These are phyloP conservation scores for Catagonus wagneri DNA, from an alignment of 2,113 vertebrate genomes.

Conservation along the genomic window DNA sequence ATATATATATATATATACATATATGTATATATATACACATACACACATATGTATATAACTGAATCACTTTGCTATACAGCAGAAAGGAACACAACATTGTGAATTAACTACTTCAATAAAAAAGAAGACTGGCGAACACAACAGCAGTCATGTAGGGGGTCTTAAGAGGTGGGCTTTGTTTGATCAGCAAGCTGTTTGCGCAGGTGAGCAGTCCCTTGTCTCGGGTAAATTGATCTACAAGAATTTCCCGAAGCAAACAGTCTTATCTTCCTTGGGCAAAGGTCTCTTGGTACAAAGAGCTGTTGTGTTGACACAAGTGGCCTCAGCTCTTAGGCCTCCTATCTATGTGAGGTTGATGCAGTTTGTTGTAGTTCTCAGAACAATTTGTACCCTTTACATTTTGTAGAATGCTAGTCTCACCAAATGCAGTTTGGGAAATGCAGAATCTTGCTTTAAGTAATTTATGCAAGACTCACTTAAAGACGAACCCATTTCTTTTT, in stretches of 20 bases:
- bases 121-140: background rate
- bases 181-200: background rate
- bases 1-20: too few species aligned
- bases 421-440: background rate
- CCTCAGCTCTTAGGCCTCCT: background rate
- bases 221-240: background rate
- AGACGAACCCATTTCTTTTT: background rate
- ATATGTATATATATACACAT: too few species aligned
- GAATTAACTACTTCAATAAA: too few species aligned
- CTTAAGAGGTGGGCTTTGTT: background rate
- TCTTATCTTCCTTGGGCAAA: background rate
- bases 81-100: too few species aligned
- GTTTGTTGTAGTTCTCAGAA: background rate
- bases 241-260: background rate
- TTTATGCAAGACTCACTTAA: background rate
- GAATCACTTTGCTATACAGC: too few species aligned
- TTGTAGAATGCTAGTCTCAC: background rate
- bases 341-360: background rate
- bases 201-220: background rate
- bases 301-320: background rate
- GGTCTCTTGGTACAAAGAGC: background rate
- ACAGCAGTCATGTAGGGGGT: background rate
- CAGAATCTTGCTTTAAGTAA: background rate
- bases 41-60: too few species aligned
- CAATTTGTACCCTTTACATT: background rate